These are phyloP conservation scores for Corythucha ciliata DNA, from an alignment of 2,888 invertebrate species.

Conservation along the genomic window DNA sequence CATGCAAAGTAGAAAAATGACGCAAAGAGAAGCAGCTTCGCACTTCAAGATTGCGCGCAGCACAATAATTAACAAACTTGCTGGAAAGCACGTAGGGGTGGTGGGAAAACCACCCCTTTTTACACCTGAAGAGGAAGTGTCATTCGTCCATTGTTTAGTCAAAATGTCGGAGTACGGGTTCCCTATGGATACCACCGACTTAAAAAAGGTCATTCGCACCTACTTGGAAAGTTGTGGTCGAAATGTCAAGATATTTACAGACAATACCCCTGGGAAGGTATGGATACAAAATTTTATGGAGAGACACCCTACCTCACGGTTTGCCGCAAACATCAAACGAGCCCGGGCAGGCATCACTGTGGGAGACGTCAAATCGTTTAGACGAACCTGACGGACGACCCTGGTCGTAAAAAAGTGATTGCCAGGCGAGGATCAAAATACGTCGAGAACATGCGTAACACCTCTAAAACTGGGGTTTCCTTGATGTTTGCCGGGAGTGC, in stretches of 20 bases:
- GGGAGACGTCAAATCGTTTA: no score
- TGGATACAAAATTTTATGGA: slow-evolving; percentile 33
- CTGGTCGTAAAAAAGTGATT: no score
- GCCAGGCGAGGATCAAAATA: no score
- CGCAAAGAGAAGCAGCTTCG: slow-evolving; percentile 8
- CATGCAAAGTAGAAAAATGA: slow-evolving; percentile 1
- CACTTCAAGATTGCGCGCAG: slow-evolving; percentile 27
- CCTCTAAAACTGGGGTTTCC: no score
- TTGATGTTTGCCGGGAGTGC: no score
- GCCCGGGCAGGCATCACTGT: no score
- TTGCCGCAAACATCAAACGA: slow-evolving; percentile 33
- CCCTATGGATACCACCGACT: slow-evolving; percentile 32
- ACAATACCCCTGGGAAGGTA: slow-evolving; percentile 36
- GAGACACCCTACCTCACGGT: slow-evolving; percentile 27
- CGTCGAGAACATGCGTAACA: no score
- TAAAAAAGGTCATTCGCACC: slow-evolving; percentile 8
- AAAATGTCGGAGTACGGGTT: slow-evolving; percentile 34
- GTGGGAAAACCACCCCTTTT: slow-evolving; percentile 27
- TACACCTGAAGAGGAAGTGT: slow-evolving; percentile 30
- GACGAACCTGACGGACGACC: no score
- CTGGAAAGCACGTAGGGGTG: slow-evolving; percentile 28
- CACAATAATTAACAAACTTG: slow-evolving; percentile 31
- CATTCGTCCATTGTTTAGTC: slow-evolving; percentile 32
- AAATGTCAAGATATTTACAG: slow-evolving; percentile 6
- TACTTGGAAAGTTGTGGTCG: slow-evolving; percentile 15